Conservation (phyloP, 2,888 invertebrate genomes). For the Platynereis dumerilii region DNA sequence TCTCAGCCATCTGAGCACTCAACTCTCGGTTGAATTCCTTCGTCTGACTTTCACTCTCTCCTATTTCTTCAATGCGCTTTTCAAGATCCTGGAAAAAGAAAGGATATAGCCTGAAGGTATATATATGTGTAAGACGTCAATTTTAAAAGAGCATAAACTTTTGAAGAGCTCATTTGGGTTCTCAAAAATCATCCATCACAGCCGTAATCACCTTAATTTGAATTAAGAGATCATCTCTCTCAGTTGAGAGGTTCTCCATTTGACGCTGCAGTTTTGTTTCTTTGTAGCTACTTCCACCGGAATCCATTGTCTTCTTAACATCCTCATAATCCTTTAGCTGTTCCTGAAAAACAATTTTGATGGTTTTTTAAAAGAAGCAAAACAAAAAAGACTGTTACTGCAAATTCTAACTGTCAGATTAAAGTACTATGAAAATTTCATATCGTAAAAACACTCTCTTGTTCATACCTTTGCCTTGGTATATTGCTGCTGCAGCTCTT, state of each 20-base stretch:
- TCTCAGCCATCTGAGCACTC: constrained; percentile 51
- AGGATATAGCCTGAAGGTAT: no score
- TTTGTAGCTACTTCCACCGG: constrained; percentile 5
- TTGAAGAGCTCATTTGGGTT: no score
- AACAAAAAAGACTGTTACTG: no score
- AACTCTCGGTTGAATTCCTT: constrained; percentile 53
- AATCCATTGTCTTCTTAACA: background rate
- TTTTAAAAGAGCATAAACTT: no score
- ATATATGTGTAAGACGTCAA: no score
- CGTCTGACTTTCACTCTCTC: constrained; percentile 49
- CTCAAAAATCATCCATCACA: no score
- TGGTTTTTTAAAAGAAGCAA: no score
- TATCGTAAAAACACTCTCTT: no score
- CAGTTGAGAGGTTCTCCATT: constrained; percentile 47
- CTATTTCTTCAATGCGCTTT: constrained; percentile 48
- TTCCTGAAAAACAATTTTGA: no score
- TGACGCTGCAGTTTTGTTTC: constrained; percentile 45
- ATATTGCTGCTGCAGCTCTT: background rate
- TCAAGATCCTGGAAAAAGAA: constrained; percentile 44
- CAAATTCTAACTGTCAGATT: no score
- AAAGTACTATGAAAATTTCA: no score
- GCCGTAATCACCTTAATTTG: constrained; percentile 43
- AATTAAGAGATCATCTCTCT: constrained; percentile 44
- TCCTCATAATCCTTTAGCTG: no score
- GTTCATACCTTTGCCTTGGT: background rate